Evolutionary conservation across 2,797 vertebrate genomes (phyloP).

Genomic region (Cynopterus sphinx): DNA sequence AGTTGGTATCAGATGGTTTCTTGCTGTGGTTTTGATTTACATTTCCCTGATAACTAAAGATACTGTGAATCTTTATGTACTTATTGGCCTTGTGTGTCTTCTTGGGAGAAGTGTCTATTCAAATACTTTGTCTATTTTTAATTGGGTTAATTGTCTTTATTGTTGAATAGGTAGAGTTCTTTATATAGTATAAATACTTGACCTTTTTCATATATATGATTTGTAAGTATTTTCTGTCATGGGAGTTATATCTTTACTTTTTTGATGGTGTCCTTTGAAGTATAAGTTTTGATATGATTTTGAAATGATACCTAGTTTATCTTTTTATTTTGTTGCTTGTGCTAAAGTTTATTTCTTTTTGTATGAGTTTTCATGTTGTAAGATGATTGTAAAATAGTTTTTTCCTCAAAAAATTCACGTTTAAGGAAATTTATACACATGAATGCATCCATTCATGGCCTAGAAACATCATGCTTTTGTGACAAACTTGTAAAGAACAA

Average conservation of each 20-base stretch:
- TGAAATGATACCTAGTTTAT: background rate
- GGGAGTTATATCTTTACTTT: background rate
- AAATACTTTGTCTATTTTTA: background rate
- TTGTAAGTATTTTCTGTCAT: background rate
- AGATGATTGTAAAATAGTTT: constrained; percentile 1
- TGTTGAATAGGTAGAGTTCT: background rate
- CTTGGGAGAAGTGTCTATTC: background rate
- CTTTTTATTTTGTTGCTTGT: background rate
- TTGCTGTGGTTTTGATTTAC: background rate
- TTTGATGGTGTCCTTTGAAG: background rate
- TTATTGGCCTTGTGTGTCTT: background rate
- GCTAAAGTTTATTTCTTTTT: background rate
- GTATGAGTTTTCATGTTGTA: background rate
- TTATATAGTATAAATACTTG: background rate
- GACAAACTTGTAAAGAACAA: background rate
- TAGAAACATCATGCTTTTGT: background rate
- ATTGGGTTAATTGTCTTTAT: background rate
- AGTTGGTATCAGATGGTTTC: background rate
- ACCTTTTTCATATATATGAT: background rate
- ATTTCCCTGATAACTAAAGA: background rate
- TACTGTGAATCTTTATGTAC: background rate
- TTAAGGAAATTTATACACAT: background rate
- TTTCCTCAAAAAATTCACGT: background rate
- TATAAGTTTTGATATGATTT: background rate
- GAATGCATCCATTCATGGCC: background rate